These are phyloP conservation scores for Hippocampus barbouri DNA, from an alignment of 2,113 vertebrate species.

Conservation along the genomic window DNA sequence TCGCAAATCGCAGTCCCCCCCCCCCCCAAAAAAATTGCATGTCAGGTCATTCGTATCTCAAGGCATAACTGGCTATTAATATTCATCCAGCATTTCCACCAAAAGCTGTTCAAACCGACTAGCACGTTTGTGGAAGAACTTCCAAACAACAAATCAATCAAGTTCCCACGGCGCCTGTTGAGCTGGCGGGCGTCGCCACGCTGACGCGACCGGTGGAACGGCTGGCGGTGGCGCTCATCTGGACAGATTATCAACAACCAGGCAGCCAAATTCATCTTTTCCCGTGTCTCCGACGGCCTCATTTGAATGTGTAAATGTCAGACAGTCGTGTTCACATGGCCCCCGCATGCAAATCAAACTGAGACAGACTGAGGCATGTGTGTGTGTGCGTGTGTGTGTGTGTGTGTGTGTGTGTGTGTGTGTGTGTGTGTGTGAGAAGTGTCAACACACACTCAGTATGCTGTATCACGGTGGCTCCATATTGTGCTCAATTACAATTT, in stretches of 20 bases:
- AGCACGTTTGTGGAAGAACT: neutral
- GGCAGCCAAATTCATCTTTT: neutral
- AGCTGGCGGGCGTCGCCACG: neutral
- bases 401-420: no score
- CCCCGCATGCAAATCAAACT: neutral
- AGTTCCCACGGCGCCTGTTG: neutral
- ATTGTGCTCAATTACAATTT: neutral
- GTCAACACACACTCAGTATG: neutral
- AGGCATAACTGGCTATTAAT: no score
- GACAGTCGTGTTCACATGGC: neutral
- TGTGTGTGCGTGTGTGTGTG: no score
- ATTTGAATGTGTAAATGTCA: slow-evolving; percentile 12
- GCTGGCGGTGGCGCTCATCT: neutral
- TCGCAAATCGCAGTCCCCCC: no score
- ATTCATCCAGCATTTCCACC: no score
- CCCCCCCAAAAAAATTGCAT: no score
- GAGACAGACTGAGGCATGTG: neutral
- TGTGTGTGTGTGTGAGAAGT: neutral
- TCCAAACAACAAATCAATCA: neutral
- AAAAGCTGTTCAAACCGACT: neutral
- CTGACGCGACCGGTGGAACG: neutral
- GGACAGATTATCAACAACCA: neutral
- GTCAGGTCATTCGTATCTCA: no score
- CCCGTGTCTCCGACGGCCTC: neutral
- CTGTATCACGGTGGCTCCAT: no score